phyloP scores from a whole-genome alignment of 2,888 invertebrate genomes.

The Archips crataeganus region DNA sequence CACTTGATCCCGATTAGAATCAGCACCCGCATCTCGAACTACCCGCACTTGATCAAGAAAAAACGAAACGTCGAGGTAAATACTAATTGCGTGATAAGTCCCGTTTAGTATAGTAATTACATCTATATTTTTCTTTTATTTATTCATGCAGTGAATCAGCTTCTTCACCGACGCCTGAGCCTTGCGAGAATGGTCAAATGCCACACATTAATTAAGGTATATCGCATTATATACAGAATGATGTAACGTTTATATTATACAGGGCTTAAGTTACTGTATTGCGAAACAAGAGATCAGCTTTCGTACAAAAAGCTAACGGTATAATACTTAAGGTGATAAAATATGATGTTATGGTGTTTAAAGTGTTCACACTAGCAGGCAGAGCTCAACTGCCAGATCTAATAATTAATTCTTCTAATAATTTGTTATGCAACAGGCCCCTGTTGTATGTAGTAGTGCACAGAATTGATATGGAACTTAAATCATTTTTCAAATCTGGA shows the following conservation, averaged over 20 bases:
- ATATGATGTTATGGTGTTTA: not conserved
- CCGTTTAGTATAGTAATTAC: not conserved
- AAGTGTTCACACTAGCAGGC: not conserved
- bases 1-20: too few species aligned
- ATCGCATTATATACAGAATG: conserved; percentile 17
- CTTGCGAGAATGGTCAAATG: not conserved
- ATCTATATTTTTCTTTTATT: not conserved
- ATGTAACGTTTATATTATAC: conserved; percentile 5
- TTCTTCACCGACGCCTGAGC: not conserved
- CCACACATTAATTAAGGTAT: conserved; percentile 15
- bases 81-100: too few species aligned
- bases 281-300: not conserved
- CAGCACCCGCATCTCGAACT: too few species aligned
- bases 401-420: too few species aligned
- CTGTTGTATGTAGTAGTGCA: too few species aligned
- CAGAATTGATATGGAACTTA: too few species aligned
- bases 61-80: too few species aligned
- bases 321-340: not conserved
- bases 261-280: conserved; percentile 8
- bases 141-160: not conserved
- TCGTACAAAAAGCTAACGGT: conserved; percentile 16
- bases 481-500: too few species aligned
- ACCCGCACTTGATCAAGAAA: too few species aligned
- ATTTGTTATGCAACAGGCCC: too few species aligned
- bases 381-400: too few species aligned